Evolutionary conservation across 2,113 vertebrate species (phyloP).

Genomic region (Lichenostomus cassidix): DNA sequence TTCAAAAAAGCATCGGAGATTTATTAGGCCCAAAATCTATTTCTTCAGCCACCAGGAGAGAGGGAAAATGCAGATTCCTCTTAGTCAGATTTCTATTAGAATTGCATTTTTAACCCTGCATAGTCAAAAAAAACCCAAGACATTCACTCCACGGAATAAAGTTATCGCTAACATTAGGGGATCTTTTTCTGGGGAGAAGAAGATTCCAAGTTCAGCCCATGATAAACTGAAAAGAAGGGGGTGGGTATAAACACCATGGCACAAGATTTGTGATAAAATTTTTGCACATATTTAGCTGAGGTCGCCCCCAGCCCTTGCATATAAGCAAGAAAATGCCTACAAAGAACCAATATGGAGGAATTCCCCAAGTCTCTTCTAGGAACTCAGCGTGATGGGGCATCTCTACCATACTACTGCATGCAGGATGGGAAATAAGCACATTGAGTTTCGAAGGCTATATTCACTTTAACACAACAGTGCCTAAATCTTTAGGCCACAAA

Average conservation of each 20-base stretch:
- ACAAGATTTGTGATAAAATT: neutral
- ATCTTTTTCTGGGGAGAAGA: neutral
- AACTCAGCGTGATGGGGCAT: fast-evolving
- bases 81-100: neutral
- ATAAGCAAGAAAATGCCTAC: neutral
- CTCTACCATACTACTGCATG: neutral
- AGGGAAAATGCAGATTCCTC: neutral
- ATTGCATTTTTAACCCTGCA: neutral
- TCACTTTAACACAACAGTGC: neutral
- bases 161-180: neutral
- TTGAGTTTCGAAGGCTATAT: neutral
- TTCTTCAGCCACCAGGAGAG: neutral
- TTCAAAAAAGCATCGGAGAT: neutral
- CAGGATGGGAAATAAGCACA: neutral
- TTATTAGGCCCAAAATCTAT: neutral
- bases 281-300: neutral
- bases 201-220: fast-evolving
- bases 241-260: fast-evolving
- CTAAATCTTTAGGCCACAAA: neutral
- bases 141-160: fast-evolving
- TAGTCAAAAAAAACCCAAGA: fast-evolving
- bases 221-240: neutral
- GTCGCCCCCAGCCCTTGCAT: neutral
- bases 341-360: neutral
- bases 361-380: neutral